Evolutionary conservation across 2,113 vertebrate genomes (phyloP), one percentile per base, ranked within the genome.

Genomic region (Chionodraco myersi): DNA sequence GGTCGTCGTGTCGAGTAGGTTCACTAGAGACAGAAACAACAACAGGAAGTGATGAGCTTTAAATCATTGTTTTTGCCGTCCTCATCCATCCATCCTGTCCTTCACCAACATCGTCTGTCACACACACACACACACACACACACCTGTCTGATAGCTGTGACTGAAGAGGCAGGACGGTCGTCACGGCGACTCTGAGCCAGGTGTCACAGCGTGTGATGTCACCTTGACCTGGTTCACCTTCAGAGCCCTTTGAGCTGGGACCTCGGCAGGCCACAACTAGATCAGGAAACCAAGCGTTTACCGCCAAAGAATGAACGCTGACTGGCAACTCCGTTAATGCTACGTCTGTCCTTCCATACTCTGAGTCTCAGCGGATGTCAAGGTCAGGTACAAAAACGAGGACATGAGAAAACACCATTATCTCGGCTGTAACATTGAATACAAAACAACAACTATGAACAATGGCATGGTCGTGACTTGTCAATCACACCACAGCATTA

Each of bases 1-100:
- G 0, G 95, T 95, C 10, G 97, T 96, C 0, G 98, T 99, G 93
- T 99, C 97, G 47, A 99, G 93, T 70, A 99, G 93, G 92, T 97
- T 99, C 90, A 98, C 98, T 99, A 94, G 94, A 93, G 52, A 73
- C 13, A 83, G 23, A 67, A 73, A 85, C 44, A 75, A 94, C n/a
- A 84, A 66, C 72, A 13, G 16, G 84, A 13, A 82, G 83, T 48
- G 26, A 77, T 77, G 49, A 83, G 78, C 70, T 76, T 75, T 70
- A 60, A 84, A 75, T 75, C 3, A 74, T 54, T 79, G 34, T 72
- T 76, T 73, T 36, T 41, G 9, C 53, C 52, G 34, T 63, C 72
- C 47, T 58, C 4, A n/a, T 26, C 2, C 26, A 26, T 48, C 26
- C 64, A 59, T 79, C 67, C 26, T 52, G 59, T 60, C 75, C 64